phyloP scores from a whole-genome alignment of 2,113 vertebrate genomes.

The Brachyhypopomus gauderio region DNA sequence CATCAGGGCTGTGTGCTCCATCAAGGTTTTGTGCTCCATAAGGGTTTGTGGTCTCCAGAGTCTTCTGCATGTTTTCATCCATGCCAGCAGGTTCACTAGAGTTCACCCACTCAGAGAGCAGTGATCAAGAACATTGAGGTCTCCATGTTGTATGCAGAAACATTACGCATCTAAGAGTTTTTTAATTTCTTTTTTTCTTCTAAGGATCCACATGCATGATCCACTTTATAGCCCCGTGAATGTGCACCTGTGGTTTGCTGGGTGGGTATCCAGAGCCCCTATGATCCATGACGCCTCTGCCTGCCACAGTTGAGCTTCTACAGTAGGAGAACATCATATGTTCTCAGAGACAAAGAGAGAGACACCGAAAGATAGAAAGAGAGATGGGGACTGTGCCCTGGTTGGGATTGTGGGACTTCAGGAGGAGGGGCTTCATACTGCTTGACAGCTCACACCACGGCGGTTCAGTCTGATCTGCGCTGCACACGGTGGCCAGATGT shows the following conservation, averaged over 20 bases:
- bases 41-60: no score
- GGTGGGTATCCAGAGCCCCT: slow-evolving; percentile 16
- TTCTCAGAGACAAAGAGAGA: slow-evolving; percentile 10
- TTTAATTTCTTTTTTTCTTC: no score
- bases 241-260: neutral
- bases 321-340: slow-evolving; percentile 37
- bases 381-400: neutral
- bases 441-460: slow-evolving; percentile 43
- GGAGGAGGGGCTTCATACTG: slow-evolving; percentile 20
- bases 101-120: neutral
- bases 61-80: no score
- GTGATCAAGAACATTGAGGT: neutral
- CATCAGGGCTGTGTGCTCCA: no score
- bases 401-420: neutral
- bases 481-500: slow-evolving; percentile 55
- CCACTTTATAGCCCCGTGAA: no score
- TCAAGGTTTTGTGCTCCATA: no score
- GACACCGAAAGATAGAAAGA: neutral
- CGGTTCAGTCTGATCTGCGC: slow-evolving; percentile 42
- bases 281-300: slow-evolving; percentile 9
- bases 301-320: slow-evolving; percentile 15
- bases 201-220: no score
- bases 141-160: no score
- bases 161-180: no score
- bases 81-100: neutral